Base-by-base conservation (phyloP, 2,888 invertebrate genomes). In the Laothoe populi region DNA sequence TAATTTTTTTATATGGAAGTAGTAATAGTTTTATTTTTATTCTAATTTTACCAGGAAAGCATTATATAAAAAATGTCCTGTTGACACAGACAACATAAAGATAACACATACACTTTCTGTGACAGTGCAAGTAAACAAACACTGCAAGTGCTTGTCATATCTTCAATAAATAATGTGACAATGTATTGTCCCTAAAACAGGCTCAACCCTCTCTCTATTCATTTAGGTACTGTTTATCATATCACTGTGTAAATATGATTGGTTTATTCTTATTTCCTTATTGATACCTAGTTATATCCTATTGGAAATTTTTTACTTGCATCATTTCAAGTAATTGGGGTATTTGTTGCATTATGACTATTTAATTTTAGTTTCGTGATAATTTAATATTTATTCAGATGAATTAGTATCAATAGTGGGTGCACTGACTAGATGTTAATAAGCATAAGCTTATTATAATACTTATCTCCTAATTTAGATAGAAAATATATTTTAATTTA, bases 61-160 rank as follows among this genome's bases (percentile, higher is more conserved):
- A n/a, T 40, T 4, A 46, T 49, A 53, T 61, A 66, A 63, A 62
- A 45, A 62, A 45, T 44, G 61, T 49, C 61, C 46, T 66, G 38
- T 63, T 62, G 60, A 64, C 58, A 59, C 64, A 19, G 31, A 35
- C 59, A 67, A 60, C 40, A 60, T 48, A 70, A 67, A 70, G 65
- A 70, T 68, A 68, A 61, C 64, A 69, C 69, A 69, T 75, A 73
- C 73, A 75, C 71, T 75, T 75, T 78, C 69, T 71, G 57, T 71
- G 64, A 64, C 58, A 66, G 67, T 69, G 66, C 72, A 70, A 68
- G 69, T 67, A 77, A 78, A 76, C 72, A 75, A 69, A 71, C 68
- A 65, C 70, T 72, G 68, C 76, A 76, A 76, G 76, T 75, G 74
- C 60, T 60, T 69, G 65, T 67, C 66, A 67, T 61, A 64, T 64